Conservation (phyloP, 2,797 vertebrate species). For the Synanceia verrucosa region DNA sequence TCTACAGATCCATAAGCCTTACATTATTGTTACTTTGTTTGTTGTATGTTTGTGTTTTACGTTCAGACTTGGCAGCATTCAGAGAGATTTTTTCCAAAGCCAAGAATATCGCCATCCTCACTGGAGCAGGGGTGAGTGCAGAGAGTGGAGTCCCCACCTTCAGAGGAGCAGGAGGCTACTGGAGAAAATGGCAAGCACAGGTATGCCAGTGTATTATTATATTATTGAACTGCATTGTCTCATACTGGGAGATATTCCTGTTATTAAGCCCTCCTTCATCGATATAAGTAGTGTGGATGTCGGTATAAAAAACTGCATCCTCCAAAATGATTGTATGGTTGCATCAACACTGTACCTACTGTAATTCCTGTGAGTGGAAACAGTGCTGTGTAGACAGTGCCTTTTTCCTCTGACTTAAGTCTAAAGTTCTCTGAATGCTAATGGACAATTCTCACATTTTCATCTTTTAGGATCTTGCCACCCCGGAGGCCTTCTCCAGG, state of each 20-base stretch:
- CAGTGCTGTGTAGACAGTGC: not conserved
- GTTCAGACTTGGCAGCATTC: slow-evolving; percentile 88
- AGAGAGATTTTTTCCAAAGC: slow-evolving; percentile 89
- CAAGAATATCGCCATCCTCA: slow-evolving; percentile 90
- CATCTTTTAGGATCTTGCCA: slow-evolving; percentile 86
- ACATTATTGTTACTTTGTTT: not conserved
- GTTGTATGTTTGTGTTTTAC: not conserved
- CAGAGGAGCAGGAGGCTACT: slow-evolving; percentile 92
- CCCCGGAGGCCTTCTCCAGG: slow-evolving; percentile 88
- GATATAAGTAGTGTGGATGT: not conserved
- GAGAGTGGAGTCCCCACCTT: slow-evolving; percentile 97
- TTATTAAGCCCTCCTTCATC: not conserved
- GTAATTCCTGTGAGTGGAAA: not conserved
- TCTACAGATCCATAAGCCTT: not conserved
- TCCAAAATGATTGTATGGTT: not conserved
- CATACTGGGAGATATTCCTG: not conserved
- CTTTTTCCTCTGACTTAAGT: no score
- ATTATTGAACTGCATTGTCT: not conserved
- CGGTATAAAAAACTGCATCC: not conserved
- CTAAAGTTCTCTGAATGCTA: no score
- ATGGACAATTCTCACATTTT: not conserved
- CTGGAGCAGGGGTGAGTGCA: slow-evolving; percentile 93
- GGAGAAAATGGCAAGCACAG: slow-evolving; percentile 96
- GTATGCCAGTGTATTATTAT: slow-evolving; percentile 37
- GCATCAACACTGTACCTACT: not conserved